These are phyloP conservation scores for Drosophila equinoxialis DNA, from an alignment of 1,140 invertebrate genomes.

Conservation along the genomic window DNA sequence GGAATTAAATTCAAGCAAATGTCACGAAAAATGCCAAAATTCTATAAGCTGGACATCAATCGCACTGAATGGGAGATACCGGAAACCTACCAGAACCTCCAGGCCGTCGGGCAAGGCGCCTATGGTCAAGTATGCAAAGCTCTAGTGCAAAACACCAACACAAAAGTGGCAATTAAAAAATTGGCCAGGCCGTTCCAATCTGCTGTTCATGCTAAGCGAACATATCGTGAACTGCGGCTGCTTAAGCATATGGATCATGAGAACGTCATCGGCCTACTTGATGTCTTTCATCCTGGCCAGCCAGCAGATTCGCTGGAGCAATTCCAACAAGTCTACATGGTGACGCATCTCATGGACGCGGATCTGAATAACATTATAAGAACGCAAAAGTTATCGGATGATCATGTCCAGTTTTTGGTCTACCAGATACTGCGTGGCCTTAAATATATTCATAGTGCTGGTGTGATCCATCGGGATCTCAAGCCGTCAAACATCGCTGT, in stretches of 20 bases:
- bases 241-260: conserved; percentile 99
- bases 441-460: conserved; percentile 99
- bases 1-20: conserved; percentile 34
- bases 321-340: conserved; percentile 97
- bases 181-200: conserved; percentile 98
- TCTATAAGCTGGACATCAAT: conserved; percentile 96
- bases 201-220: conserved; percentile 98
- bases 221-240: conserved; percentile 97
- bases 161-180: conserved; percentile 99
- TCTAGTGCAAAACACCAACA: conserved; percentile 89
- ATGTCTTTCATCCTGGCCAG: conserved; percentile 94
- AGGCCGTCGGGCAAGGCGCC: conserved; percentile 97
- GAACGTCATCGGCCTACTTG: conserved; percentile 97
- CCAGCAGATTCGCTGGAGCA: conserved; percentile 86
- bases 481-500: conserved; percentile 99
- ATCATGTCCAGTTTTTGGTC: conserved; percentile 99
- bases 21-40: conserved; percentile 83
- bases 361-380: conserved; percentile 99
- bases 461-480: conserved; percentile 99
- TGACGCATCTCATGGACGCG: conserved; percentile 99
- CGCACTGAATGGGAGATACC: conserved; percentile 99
- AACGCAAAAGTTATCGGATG: conserved; percentile 97
- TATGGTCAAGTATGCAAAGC: conserved; percentile 92
- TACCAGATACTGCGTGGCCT: conserved; percentile 99
- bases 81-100: conserved; percentile 94